Percentiles rank a stretch among this genome's conserved stretches.
Evolutionary conservation across 2,888 invertebrate species (phyloP).

Genomic region (Amphipyra tragopoginis): DNA sequence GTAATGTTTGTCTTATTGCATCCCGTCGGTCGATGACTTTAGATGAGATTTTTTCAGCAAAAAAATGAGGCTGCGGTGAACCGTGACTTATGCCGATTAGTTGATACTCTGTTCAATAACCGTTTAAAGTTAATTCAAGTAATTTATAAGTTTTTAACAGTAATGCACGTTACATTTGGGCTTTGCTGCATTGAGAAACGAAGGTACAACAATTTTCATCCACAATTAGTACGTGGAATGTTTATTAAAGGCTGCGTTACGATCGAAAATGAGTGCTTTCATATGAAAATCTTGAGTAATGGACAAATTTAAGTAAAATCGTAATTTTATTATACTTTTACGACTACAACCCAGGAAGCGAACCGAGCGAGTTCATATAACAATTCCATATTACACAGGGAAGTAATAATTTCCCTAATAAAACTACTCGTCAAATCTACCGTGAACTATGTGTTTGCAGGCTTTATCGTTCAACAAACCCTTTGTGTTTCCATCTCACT

Average conservation of each 20-base stretch:
- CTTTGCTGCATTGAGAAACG: too few species aligned
- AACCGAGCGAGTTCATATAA: conserved; percentile 59
- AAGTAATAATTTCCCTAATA: conserved; percentile 80
- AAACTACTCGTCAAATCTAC: conserved; percentile 72
- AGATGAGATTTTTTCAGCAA: conserved; percentile 18
- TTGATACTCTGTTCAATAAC: too few species aligned
- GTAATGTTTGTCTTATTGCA: conserved; percentile 44
- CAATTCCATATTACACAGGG: conserved; percentile 61
- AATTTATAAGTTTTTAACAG: too few species aligned
- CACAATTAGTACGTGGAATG: not conserved
- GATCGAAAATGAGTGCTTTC: conserved; percentile 3
- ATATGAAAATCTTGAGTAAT: conserved; percentile 15
- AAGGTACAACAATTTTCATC: not conserved
- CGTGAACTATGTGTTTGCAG: conserved; percentile 72
- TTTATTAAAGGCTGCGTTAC: not conserved
- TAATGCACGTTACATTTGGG: too few species aligned
- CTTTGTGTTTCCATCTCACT: conserved; percentile 54
- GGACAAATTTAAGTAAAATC: conserved; percentile 39
- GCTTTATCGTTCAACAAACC: conserved; percentile 81
- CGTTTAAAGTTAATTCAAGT: too few species aligned
- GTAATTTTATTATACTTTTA: conserved; percentile 53
- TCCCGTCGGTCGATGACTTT: conserved; percentile 50
- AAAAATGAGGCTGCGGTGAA: conserved; percentile 10
- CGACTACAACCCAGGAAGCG: conserved; percentile 61
- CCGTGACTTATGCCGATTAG: too few species aligned